These are phyloP conservation scores for Caenorhabditis sulstoni DNA, from an alignment of 2,888 invertebrate species.

Conservation along the genomic window DNA sequence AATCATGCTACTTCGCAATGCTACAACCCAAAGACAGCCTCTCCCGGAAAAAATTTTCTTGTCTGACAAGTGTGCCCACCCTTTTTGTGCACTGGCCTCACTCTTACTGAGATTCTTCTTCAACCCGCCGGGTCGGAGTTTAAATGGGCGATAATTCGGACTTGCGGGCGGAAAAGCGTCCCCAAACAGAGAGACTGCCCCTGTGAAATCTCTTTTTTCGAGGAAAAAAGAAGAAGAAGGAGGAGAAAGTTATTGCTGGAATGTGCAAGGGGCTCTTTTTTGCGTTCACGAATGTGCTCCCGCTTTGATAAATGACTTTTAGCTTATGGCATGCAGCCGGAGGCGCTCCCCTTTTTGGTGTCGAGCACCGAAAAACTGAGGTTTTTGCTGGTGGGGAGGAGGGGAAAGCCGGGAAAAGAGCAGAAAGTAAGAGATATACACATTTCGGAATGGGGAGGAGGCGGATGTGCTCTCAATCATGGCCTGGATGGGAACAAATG, in stretches of 20 bases:
- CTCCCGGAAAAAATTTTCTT: conserved; percentile 14
- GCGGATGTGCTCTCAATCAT: too few species aligned
- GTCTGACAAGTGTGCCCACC: conserved; percentile 50
- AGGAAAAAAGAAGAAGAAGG: conserved; percentile 10
- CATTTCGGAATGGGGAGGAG: too few species aligned
- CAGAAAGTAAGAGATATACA: too few species aligned
- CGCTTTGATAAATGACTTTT: conserved; percentile 61
- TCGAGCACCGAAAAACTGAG: conserved; percentile 5
- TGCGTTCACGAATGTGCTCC: conserved; percentile 47
- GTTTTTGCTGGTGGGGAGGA: not conserved
- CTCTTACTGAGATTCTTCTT: conserved; percentile 3
- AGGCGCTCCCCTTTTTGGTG: conserved; percentile 10
- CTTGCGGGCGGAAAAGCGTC: conserved; percentile 9
- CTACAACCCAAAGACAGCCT: conserved; percentile 29
- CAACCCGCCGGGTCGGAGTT: too few species aligned
- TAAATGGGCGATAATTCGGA: conserved; percentile 52
- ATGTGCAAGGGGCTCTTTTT: conserved; percentile 13
- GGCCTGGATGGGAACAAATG: too few species aligned
- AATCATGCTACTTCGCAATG: conserved; percentile 49
- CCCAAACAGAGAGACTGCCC: not conserved
- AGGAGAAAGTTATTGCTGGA: conserved; percentile 24
- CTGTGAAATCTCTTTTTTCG: conserved; percentile 21
- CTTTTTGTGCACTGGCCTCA: not conserved
- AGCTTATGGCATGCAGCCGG: conserved; percentile 20
- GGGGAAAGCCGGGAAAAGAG: too few species aligned